These are phyloP conservation scores for Cactoblastis cactorum DNA, from an alignment of 2,888 invertebrate genomes.

Conservation along the genomic window DNA sequence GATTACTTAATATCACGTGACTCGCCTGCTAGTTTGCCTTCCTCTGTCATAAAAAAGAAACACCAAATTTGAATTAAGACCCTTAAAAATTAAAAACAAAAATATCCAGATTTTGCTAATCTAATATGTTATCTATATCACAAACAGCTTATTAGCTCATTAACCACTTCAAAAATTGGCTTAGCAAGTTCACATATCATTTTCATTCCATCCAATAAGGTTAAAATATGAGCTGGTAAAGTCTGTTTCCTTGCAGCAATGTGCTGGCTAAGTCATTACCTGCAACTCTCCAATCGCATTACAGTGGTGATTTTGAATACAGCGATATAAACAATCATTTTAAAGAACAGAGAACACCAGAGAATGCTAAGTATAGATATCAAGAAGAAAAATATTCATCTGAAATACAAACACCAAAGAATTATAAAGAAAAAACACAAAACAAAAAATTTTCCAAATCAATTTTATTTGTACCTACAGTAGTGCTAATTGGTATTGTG, in stretches of 20 bases:
- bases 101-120: too few species aligned
- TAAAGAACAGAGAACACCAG: constrained; percentile 2
- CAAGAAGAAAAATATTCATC: not conserved
- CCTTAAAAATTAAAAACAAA: too few species aligned
- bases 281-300: constrained; percentile 52
- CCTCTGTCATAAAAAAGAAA: too few species aligned
- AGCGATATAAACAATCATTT: constrained; percentile 12
- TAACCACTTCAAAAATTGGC: not conserved
- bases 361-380: not conserved
- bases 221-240: constrained; percentile 52
- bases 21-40: too few species aligned
- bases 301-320: constrained; percentile 43
- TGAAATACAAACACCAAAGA: not conserved
- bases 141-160: constrained; percentile 11
- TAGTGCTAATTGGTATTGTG: constrained; percentile 17
- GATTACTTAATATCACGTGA: too few species aligned
- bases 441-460: constrained; percentile 7
- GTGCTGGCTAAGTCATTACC: constrained; percentile 61
- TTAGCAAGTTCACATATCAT: constrained; percentile 8
- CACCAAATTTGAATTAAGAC: too few species aligned
- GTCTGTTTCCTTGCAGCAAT: constrained; percentile 59
- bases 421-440: not conserved
- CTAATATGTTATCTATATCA: not conserved
- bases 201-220: constrained; percentile 16
- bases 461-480: constrained; percentile 10